Evolutionary conservation across 2,113 vertebrate species (phyloP).

Genomic region (Damaliscus lunatus): DNA sequence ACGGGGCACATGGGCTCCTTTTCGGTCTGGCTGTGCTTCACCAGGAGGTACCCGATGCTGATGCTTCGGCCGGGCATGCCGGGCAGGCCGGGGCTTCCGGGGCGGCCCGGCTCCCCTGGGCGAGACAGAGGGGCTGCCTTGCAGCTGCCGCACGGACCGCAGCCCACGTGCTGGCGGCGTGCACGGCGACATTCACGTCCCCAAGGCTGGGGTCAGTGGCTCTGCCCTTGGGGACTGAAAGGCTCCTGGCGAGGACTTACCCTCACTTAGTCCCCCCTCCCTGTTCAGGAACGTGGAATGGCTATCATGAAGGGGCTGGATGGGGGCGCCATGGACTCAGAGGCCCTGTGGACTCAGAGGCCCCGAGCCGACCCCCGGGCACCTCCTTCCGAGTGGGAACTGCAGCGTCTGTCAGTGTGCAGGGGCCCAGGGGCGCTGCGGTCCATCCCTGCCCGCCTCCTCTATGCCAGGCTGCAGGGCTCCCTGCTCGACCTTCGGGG

Average conservation of each 20-base stretch:
- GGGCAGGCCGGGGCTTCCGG: slow-evolving; percentile 84
- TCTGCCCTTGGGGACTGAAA: neutral
- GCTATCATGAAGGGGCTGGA: neutral
- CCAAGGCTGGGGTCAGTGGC: neutral
- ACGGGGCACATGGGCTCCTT: slow-evolving; percentile 94
- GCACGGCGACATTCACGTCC: neutral
- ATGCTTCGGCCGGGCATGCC: slow-evolving; percentile 96
- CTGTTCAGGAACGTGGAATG: neutral
- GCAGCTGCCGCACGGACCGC: fast-evolving
- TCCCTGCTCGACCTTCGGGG: neutral
- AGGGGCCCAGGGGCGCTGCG: fast-evolving
- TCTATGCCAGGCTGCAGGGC: neutral
- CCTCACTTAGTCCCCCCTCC: neutral
- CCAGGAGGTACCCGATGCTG: slow-evolving; percentile 95
- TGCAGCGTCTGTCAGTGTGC: fast-evolving
- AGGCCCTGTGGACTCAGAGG: fast-evolving
- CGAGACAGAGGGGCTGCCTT: neutral
- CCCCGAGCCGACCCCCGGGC: too few species aligned
- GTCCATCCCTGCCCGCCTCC: neutral
- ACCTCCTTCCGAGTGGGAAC: fast-evolving
- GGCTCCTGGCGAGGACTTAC: neutral
- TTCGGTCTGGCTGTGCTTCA: slow-evolving; percentile 96
- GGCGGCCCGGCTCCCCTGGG: slow-evolving; percentile 85
- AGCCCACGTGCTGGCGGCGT: neutral
- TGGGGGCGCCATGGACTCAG: neutral